These are phyloP conservation scores for Echiichthys vipera DNA, from an alignment of 2,797 vertebrate species.

Conservation along the genomic window DNA sequence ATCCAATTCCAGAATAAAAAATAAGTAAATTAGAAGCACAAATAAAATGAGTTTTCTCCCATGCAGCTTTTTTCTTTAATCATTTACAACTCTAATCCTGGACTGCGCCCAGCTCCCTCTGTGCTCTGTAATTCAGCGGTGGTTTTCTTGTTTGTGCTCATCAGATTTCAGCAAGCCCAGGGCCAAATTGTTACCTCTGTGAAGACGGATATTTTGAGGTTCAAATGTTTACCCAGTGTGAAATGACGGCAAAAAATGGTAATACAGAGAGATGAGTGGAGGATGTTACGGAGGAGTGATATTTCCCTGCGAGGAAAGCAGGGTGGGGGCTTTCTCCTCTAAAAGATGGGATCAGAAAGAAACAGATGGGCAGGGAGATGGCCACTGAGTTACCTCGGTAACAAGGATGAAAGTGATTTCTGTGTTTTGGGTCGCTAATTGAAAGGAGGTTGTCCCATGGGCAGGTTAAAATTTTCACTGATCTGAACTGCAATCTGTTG, in stretches of 20 bases:
- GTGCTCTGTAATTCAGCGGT: constrained; percentile 66
- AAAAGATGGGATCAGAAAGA: constrained; percentile 54
- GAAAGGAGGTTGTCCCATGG: constrained; percentile 80
- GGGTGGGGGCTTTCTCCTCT: constrained; percentile 43
- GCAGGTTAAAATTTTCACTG: constrained; percentile 77
- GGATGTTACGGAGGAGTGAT: not conserved
- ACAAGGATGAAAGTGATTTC: constrained; percentile 77
- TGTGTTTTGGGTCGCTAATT: constrained; percentile 82
- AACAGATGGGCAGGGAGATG: constrained; percentile 78
- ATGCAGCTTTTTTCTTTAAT: constrained; percentile 61
- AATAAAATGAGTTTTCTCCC: constrained; percentile 49
- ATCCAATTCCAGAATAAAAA: constrained; percentile 20
- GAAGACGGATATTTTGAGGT: constrained; percentile 58
- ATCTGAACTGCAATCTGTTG: constrained; percentile 77
- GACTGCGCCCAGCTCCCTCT: constrained; percentile 43
- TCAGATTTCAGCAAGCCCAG: constrained; percentile 63
- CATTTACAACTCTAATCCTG: constrained; percentile 62
- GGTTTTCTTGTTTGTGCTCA: constrained; percentile 71
- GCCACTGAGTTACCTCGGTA: constrained; percentile 69
- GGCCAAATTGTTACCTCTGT: constrained; percentile 65
- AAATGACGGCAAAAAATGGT: constrained; percentile 45
- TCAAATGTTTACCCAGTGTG: constrained; percentile 57
- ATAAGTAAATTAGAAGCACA: constrained; percentile 51
- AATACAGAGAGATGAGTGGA: constrained; percentile 36
- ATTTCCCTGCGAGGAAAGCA: constrained; percentile 7